Evolutionary conservation across 2,797 vertebrate genomes (phyloP), one percentile per base, ranked within the genome.

Genomic region (Anguilla megastoma): DNA sequence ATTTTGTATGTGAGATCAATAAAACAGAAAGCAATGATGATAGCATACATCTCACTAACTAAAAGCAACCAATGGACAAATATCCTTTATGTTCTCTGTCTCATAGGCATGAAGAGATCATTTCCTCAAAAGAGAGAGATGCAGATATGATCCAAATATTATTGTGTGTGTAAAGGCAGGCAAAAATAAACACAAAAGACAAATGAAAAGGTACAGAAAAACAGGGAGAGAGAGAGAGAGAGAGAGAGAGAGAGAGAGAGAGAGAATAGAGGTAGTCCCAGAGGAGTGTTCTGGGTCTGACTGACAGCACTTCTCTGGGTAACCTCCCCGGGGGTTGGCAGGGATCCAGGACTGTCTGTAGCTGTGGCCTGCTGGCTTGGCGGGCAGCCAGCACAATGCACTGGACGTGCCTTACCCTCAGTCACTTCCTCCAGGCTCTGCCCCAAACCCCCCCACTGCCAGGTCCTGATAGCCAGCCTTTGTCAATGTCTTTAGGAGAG

Each of bases 311-410:
- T 33, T 76, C 60, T 71, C 83, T 85, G 82, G 87, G 88, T 88
- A 87, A 56, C 24, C 10, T 21, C 86, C 88, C 86, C 86, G 85
- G 86, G 60, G 58, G 76, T 58, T 90, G 89, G 90, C 88, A 66
- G 82, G 41, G 71, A 10, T 88, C 90, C 90, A 91, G 48, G n/a
- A 52, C 63, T 48, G 89, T 89, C 87, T 86, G 58, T 85, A 87
- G 86, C 80, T 85, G 74, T 80, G 82, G 89, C 71, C 85, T 48
- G n/a, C 89, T 88, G 86, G 85, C 71, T 71, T 91, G 91, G 91
- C 90, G 50, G 3, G 0, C 41, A 74, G 87, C 89, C 88, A 85
- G 33, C 7, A 6, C 71, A 83, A 84, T 85, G 33, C 84, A 86
- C 79, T 9, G 58, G 89, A 63, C 82, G 50, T 69, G 87, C 86